Conservation (phyloP, 2,113 vertebrate genomes). For the Corythaeola cristata region DNA sequence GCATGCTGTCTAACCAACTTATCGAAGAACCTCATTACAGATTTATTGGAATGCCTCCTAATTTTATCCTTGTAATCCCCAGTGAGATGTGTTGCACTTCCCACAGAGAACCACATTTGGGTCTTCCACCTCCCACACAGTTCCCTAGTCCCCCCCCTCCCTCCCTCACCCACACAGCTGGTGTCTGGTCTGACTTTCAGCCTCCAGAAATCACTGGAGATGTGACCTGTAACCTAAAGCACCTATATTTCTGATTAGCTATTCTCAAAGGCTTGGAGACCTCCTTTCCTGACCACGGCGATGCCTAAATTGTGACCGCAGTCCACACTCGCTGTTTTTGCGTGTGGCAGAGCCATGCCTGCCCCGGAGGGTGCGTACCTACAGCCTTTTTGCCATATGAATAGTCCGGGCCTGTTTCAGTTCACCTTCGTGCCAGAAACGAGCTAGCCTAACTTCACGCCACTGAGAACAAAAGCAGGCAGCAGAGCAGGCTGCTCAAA, state of each 20-base stretch:
- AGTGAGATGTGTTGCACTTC: not conserved
- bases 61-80: not conserved
- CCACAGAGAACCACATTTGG: not conserved
- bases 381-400: not conserved
- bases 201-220: not conserved
- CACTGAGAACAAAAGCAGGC: not conserved
- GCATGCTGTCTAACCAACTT: not conserved
- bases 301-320: not conserved
- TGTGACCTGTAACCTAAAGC: not conserved
- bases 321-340: not conserved
- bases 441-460: not conserved
- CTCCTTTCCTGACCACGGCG: not conserved
- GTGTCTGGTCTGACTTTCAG: not conserved
- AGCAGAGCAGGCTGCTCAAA: not conserved
- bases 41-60: not conserved
- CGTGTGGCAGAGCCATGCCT: accelerated
- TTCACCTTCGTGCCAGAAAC: not conserved
- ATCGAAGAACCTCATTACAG: not conserved
- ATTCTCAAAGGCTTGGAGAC: not conserved
- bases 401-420: not conserved
- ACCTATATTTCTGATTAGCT: not conserved
- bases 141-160: not conserved
- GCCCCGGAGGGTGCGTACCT: accelerated
- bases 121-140: not conserved
- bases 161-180: not conserved